phyloP scores from a whole-genome alignment of 2,113 vertebrate genomes.

The Calypte anna region DNA sequence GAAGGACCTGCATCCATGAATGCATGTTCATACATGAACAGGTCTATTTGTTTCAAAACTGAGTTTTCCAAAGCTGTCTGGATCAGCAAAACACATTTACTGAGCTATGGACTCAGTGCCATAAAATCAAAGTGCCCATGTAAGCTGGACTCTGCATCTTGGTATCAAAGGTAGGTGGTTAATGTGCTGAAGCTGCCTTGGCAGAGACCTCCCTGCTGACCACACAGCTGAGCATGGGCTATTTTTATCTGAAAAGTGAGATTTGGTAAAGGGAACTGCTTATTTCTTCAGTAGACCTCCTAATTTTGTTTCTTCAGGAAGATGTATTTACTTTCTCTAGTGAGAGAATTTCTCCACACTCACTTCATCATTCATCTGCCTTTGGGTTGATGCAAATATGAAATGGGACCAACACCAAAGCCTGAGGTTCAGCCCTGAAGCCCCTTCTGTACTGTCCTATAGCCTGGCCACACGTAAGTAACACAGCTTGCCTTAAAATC shows the following conservation, averaged over 20 bases:
- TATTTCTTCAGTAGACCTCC: neutral
- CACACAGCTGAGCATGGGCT: neutral
- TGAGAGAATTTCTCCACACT: neutral
- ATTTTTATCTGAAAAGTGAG: slow-evolving; percentile 12
- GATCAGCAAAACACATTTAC: neutral
- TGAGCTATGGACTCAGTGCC: neutral
- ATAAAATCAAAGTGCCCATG: neutral
- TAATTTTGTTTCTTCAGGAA: neutral
- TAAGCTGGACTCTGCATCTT: neutral
- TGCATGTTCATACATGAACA: neutral
- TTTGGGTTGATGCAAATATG: neutral
- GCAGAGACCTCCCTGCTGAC: neutral
- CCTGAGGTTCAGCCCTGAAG: neutral
- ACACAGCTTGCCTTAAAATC: neutral
- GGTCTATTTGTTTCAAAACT: neutral
- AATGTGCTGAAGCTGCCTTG: neutral
- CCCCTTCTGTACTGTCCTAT: neutral
- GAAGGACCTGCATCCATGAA: too few relatives aligned
- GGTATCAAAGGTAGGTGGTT: neutral
- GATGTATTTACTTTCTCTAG: neutral
- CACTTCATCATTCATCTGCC: neutral
- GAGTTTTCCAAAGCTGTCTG: neutral
- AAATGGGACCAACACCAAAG: neutral
- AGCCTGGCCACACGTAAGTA: neutral
- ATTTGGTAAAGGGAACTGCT: neutral